Evolutionary conservation across 2,797 vertebrate species (phyloP), one percentile per base, ranked within the genome.

Genomic region (Oreortyx pictus): DNA sequence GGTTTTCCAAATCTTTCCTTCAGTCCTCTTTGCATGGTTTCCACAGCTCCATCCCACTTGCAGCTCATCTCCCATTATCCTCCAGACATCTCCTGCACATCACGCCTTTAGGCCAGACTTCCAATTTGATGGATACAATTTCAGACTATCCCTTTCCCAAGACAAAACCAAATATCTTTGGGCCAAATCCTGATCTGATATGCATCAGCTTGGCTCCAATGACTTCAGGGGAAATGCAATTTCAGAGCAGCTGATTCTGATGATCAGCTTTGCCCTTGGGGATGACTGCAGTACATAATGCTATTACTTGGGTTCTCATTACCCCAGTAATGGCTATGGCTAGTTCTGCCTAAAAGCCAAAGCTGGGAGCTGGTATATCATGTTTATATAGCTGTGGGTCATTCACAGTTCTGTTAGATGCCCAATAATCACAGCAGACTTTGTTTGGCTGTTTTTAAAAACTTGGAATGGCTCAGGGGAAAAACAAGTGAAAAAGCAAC

Each of bases 401-500:
- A 92, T 95, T 96, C 92, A 77, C 77, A 93, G 57, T 84, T 95
- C 81, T 95, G 92, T 86, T 92, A 89, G 80, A 95, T 84, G 56
- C 67, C 68, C 50, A 91, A 91, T 68, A 91, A 89, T 89, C 74
- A 73, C 76, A 83, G n/a, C 86, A 89, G 84, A 89, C 76, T 92
- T 90, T 86, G 76, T 86, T 94, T 90, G 76, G 66, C 41, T 93
- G 82, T 92, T 95, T 88, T 86, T 62, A 86, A 93, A 95, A 92
- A 88, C 70, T 94, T 88, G 73, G 84, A 93, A 96, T 94, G 39
- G 90, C 88, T 89, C 71, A 56, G 9, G 62, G 93, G 75, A 46
- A 90, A 88, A 71, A 71, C 18, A 90, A 65, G 78, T 87, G 81
- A 93, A 92, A 94, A 94, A 94, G 81, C 65, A 96, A 94, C 94